A percentile compares a stretch with the other conserved stretches of the same genome.
These are phyloP conservation scores for Enchytraeus crypticus DNA, from an alignment of 2,888 invertebrate genomes.

Conservation along the genomic window DNA sequence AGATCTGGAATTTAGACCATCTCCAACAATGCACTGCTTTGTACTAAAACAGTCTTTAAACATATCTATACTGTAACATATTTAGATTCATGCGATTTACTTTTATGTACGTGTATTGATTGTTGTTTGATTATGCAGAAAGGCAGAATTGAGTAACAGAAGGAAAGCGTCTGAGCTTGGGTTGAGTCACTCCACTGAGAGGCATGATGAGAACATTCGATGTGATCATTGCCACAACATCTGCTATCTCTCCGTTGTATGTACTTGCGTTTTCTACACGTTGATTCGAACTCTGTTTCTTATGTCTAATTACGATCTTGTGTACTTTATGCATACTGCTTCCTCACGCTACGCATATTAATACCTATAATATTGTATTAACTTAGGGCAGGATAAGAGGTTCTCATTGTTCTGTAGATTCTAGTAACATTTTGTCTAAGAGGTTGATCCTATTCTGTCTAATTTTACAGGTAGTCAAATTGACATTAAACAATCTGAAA, in stretches of 20 bases:
- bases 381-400: no score
- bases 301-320: not conserved
- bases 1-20: no score
- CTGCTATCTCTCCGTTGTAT: conserved; percentile 72
- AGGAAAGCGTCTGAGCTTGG: not conserved
- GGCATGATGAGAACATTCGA: conserved; percentile 63
- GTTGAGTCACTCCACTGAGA: conserved; percentile 20
- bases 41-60: no score
- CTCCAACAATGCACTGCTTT: no score
- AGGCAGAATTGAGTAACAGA: not conserved
- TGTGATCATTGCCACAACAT: conserved; percentile 75
- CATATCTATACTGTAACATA: no score
- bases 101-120: not conserved
- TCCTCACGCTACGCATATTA: not conserved
- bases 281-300: not conserved
- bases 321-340: not conserved
- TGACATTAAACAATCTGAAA: no score
- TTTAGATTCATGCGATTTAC: not conserved
- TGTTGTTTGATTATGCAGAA: not conserved
- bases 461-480: no score
- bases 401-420: no score
- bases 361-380: not conserved
- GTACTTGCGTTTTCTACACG: conserved; percentile 21
- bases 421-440: no score
- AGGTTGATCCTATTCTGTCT: no score